Conservation (phyloP, 1,140 invertebrate genomes). For the Drosophila persimilis region DNA sequence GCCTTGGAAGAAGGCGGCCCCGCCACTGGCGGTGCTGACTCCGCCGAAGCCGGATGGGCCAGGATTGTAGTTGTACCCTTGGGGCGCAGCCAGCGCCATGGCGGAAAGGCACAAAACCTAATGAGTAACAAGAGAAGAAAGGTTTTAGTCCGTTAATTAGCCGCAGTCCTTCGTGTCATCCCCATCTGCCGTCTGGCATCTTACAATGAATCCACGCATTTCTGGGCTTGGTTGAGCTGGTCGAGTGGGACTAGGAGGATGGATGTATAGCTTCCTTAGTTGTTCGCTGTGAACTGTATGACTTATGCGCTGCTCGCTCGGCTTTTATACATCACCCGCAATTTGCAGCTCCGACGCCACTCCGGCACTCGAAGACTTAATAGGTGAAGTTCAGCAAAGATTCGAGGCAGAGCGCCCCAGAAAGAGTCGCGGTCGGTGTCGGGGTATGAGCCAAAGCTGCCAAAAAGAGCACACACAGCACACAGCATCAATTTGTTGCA, state of each 20-base stretch:
- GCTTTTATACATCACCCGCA: slow-evolving; percentile 67
- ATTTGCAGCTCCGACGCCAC: slow-evolving; percentile 19
- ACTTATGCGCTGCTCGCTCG: slow-evolving; percentile 40
- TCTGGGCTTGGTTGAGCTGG: slow-evolving; percentile 71
- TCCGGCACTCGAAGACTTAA: slow-evolving; percentile 63
- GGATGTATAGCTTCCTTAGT: slow-evolving; percentile 48
- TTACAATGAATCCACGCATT: slow-evolving; percentile 83
- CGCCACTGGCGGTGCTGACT: slow-evolving; percentile 49
- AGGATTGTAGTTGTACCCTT: slow-evolving; percentile 79
- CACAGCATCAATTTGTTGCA: slow-evolving; percentile 67
- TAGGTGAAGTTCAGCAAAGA: slow-evolving; percentile 70
- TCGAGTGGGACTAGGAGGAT: slow-evolving; percentile 34
- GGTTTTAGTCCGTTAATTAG: slow-evolving; percentile 7
- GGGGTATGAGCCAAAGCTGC: slow-evolving; percentile 18
- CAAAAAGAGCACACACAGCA: slow-evolving; percentile 42
- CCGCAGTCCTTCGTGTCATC: slow-evolving; percentile 2
- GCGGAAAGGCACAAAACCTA: slow-evolving; percentile 75
- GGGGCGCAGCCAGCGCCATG: slow-evolving; percentile 75
- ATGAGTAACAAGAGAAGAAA: neutral
- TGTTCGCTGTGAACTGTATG: slow-evolving; percentile 72
- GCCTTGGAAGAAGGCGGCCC: slow-evolving; percentile 59
- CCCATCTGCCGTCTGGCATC: neutral
- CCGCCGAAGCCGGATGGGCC: slow-evolving; percentile 58
- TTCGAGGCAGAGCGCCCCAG: slow-evolving; percentile 27
- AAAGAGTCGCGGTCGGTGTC: slow-evolving; percentile 12